Conservation (phyloP, 2,797 vertebrate genomes). For the Serranus cabrilla region DNA sequence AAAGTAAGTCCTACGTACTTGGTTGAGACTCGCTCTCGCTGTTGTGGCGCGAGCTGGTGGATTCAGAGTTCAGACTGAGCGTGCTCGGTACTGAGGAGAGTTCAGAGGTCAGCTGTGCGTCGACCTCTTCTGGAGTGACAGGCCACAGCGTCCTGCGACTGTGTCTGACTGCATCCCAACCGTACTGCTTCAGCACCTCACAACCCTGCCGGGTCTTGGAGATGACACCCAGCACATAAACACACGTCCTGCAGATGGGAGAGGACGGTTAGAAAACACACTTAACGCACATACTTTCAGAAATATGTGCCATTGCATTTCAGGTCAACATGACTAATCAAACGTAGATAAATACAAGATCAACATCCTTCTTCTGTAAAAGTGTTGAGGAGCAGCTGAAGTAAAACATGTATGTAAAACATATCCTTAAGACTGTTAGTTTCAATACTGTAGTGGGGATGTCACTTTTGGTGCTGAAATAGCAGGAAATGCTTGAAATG, state of each 20-base stretch:
- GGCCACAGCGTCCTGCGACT: conserved; percentile 97
- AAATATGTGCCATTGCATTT: background rate
- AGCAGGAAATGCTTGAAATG: background rate
- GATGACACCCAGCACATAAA: conserved; percentile 93
- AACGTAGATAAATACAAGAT: background rate
- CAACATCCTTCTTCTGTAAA: background rate
- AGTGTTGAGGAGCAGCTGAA: background rate
- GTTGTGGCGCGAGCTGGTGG: conserved; percentile 97
- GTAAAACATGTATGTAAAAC: background rate
- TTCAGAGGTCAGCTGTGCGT: conserved; percentile 90
- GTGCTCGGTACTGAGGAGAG: conserved; percentile 97
- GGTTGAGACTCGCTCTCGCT: conserved; percentile 98
- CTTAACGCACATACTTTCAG: background rate
- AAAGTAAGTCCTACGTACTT: conserved; percentile 84
- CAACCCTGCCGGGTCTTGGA: conserved; percentile 98
- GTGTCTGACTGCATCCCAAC: conserved; percentile 96
- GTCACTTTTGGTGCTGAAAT: conserved; percentile 2
- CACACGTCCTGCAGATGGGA: conserved; percentile 75
- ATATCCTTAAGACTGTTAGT: background rate
- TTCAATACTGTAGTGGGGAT: too few species aligned
- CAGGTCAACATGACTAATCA: background rate
- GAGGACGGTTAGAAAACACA: conserved; percentile 1
- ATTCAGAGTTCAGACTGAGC: conserved; percentile 97
- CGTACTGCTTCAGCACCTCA: conserved; percentile 94
- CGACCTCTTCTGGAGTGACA: conserved; percentile 95